phyloP scores from a whole-genome alignment of 2,797 vertebrate species.

The Eptatretus atami region DNA sequence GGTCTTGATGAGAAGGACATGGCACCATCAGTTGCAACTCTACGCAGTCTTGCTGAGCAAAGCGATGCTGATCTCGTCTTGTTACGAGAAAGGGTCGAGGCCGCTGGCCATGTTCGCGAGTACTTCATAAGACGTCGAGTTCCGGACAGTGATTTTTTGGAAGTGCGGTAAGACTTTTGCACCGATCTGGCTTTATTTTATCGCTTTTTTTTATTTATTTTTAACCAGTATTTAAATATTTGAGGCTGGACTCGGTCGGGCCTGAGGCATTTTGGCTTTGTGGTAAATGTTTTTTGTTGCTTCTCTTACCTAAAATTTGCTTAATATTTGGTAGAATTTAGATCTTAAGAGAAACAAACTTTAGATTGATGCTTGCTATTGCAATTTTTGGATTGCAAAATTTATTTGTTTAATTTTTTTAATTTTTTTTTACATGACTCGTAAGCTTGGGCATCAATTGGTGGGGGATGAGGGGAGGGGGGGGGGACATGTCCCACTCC shows the following conservation, averaged over 20 bases:
- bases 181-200: too few relatives aligned
- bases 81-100: conserved; percentile 48
- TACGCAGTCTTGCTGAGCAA: conserved; percentile 72
- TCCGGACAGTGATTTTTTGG: conserved; percentile 88
- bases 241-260: background rate
- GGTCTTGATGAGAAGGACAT: conserved; percentile 65
- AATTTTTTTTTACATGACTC: too few relatives aligned
- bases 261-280: background rate
- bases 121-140: conserved; percentile 70
- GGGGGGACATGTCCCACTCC: too few relatives aligned
- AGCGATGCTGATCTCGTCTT: conserved; percentile 59
- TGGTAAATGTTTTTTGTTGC: background rate
- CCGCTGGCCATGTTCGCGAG: conserved; percentile 48
- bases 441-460: too few relatives aligned
- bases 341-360: too few relatives aligned
- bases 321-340: too few relatives aligned
- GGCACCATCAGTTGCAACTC: conserved; percentile 68
- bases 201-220: too few relatives aligned
- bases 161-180: conserved; percentile 49
- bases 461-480: too few relatives aligned
- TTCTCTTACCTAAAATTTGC: background rate
- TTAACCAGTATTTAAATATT: too few relatives aligned
- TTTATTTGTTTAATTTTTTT: too few relatives aligned
- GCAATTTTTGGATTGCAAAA: too few relatives aligned
- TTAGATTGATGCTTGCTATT: too few relatives aligned